Evolutionary conservation across 1,140 invertebrate species (phyloP).

Genomic region (Trichonephila inaurata): DNA sequence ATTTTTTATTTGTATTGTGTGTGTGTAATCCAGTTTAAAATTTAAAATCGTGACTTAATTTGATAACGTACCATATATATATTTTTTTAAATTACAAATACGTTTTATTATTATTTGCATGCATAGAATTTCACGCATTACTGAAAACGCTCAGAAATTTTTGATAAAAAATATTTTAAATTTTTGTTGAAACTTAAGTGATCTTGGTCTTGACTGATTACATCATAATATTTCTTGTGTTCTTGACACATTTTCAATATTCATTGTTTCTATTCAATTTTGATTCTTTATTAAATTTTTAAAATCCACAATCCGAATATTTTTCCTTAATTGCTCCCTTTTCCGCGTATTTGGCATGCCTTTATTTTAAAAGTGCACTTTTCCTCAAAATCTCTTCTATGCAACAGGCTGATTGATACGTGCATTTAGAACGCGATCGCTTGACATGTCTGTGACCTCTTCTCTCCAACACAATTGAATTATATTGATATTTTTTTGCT

Average conservation of each 20-base stretch:
- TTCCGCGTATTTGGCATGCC: not conserved
- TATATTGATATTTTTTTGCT: not conserved
- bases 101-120: no score
- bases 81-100: no score
- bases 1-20: no score
- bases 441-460: conserved; percentile 24
- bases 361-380: not conserved
- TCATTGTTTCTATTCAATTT: not conserved
- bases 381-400: not conserved
- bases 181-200: no score
- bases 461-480: conserved; percentile 41
- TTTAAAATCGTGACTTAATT: no score
- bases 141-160: no score
- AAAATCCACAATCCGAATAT: not conserved
- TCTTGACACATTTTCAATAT: not conserved
- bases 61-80: no score
- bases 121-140: no score
- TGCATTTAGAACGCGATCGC: not conserved
- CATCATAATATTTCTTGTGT: not conserved
- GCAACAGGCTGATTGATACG: not conserved
- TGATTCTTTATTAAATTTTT: not conserved
- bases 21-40: no score
- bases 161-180: no score
- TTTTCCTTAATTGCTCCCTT: not conserved
- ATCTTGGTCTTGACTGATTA: no score